Evolutionary conservation across 2,888 invertebrate species (phyloP), one percentile per base, ranked within the genome.

Genomic region (Thecocarcelia acutangulata): DNA sequence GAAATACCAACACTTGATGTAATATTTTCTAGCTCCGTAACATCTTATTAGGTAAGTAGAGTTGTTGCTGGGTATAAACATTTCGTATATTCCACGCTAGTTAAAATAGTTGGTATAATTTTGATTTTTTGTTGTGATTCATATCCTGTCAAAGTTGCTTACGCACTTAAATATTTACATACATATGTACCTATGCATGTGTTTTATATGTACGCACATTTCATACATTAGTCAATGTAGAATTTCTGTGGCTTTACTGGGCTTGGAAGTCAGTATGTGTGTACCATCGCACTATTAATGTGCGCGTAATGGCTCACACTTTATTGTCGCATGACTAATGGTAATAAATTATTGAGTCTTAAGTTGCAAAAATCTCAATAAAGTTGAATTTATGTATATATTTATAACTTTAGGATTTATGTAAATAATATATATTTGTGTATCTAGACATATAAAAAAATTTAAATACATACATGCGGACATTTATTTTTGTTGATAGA

Each of bases 321-420:
- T 83, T 83, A 66, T 79, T 79, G 64, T 83, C 70, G 77, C 83
- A 75, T 83, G 80, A 77, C 75, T 78, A 83, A 81, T 83, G 56
- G 63, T 66, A 73, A 82, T 81, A 77, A 73, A 79, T 83, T 76
- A 81, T 61, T 66, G 68, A 79, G 73, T 63, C 68, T 79, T 66
- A 73, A 68, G 68, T 54, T 68, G 37, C 13, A 28, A 21, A 13
- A 0, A 28, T 28, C 28, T 5, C n/a, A 17, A 42, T 24, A 40
- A 50, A 37, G 21, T 21, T 37, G 17, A 42, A 24, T 24, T 52
- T 50, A 48, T 50, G 40, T 69, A 56, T 48, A 50, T 64, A 58
- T 64, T 48, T 56, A 48, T 8, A 19, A 48, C 2, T 48, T 11
- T 24, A 24, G 5, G 24, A 24, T 24, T 24, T 24, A 24, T 24